These are phyloP conservation scores for Lepidurus apus DNA, from an alignment of 1,140 invertebrate genomes.

Conservation along the genomic window DNA sequence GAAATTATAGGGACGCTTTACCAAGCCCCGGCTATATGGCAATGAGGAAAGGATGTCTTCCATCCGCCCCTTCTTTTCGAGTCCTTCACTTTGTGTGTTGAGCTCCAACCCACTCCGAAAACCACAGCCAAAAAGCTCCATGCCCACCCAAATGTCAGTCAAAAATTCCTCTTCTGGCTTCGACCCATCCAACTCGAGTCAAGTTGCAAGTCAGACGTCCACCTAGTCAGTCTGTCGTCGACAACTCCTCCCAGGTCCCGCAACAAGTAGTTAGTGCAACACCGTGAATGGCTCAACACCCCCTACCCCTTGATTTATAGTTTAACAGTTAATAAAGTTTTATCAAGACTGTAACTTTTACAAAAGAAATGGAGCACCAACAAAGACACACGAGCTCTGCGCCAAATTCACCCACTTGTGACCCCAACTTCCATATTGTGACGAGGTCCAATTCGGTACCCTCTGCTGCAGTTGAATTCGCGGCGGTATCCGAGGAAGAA, in stretches of 20 bases:
- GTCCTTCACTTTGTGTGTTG: background rate
- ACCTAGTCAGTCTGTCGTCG: conserved; percentile 15
- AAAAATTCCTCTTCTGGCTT: conserved; percentile 10
- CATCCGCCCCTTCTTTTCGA: background rate
- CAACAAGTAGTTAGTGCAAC: background rate
- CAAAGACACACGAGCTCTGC: background rate
- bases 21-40: conserved; percentile 1
- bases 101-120: background rate
- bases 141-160: background rate
- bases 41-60: conserved; percentile 13
- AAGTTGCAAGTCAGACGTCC: conserved; percentile 4
- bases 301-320: background rate
- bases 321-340: background rate
- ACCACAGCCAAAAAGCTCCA: background rate
- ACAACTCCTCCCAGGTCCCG: background rate
- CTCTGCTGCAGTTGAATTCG: background rate
- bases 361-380: background rate
- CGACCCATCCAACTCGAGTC: conserved; percentile 12
- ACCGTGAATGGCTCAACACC: background rate
- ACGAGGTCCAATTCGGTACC: conserved; percentile 14
- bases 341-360: background rate
- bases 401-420: background rate
- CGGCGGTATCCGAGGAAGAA: background rate
- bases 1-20: background rate
- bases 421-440: background rate